Base-by-base conservation (phyloP, 30 jellyfish, hydroid and myxozoan genomes). In the Aurelia aurita complex sp. Pacific region DNA sequence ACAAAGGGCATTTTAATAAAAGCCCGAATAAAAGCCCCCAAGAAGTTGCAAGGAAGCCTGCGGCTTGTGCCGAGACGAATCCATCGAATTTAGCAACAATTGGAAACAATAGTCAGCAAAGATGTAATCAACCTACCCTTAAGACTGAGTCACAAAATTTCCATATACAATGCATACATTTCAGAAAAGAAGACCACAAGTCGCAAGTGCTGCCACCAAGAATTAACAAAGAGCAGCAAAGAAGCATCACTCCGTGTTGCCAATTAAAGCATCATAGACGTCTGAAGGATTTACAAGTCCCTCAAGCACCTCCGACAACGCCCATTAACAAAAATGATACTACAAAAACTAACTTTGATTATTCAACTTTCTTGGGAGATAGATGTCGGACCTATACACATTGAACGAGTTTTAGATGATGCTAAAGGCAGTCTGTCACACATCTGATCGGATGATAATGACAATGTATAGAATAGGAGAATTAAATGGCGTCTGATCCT, bases 261-360 rank as follows among this genome's bases (percentile, higher is more conserved):
- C 69, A 38, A 0, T 19, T 1, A 4, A 59, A 19, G 2, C 10
- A 18, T 60, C 69, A 34, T 4, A 59, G 34, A 32, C 52, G 43
- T 33, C 75, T 50, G 14, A 62, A 34, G 63, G 72, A 35, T 0
- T 42, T 64, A 16, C 53, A 52, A 5, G 29, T 79, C 29, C 89
- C 89, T 2, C 80, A 79, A 32, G 89, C 89, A 42, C 89, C 89
- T 9, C 89, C 89, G 52, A 36, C 89, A 67, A 79, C 89, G 62
- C 89, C 89, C 14, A 64, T 52, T 8, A 64, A 19, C 35, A 70
- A 43, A 10, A 64, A 19, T 38, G 51, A 61, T 35, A 61, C 36
- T 61, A 61, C 11, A 11, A 61, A 61, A 3, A 61, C 70, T 5
- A 61, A 23, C 6, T 13, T 0, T 61, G 32, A 46, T 46, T 46